phyloP scores from a whole-genome alignment of 2,797 vertebrate species.

The Delichon dasypus region DNA sequence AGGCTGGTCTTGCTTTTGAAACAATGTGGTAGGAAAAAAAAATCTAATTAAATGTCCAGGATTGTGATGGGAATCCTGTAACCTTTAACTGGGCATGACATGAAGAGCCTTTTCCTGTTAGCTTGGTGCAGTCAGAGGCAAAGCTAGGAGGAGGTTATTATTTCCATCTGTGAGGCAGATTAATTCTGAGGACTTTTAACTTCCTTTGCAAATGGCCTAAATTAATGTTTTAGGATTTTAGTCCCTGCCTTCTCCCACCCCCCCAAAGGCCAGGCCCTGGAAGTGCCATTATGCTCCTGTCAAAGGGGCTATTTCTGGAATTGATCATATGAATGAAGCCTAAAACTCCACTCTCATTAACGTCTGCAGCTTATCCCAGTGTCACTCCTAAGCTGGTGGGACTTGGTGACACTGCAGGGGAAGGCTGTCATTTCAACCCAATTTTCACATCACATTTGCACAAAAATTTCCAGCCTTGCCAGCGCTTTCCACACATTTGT shows the following conservation, averaged over 20 bases:
- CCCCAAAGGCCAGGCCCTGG: slow-evolving; percentile 37
- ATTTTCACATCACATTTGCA: slow-evolving; percentile 41
- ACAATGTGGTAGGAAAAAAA: not conserved
- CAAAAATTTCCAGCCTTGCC: slow-evolving; percentile 21
- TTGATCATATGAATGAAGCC: slow-evolving; percentile 57
- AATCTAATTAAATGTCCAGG: not conserved
- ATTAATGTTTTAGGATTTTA: slow-evolving; percentile 63
- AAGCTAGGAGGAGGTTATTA: not conserved
- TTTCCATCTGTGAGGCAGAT: slow-evolving; percentile 7
- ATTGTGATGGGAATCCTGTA: not conserved
- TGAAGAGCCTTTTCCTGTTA: not conserved
- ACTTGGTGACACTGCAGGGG: slow-evolving; percentile 47
- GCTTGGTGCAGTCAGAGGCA: not conserved
- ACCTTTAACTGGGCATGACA: not conserved
- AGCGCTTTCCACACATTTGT: not conserved
- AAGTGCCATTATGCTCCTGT: slow-evolving; percentile 58
- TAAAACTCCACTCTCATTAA: slow-evolving; percentile 63
- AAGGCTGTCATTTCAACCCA: slow-evolving; percentile 62
- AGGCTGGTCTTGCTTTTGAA: not conserved
- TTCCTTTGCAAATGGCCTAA: not conserved
- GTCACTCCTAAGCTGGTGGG: slow-evolving; percentile 48
- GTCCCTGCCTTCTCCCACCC: not conserved
- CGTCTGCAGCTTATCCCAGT: slow-evolving; percentile 43
- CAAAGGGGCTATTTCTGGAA: slow-evolving; percentile 65
- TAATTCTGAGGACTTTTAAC: slow-evolving; percentile 38